Base-by-base conservation (phyloP, 2,113 vertebrate species). In the Eptatretus burgeri region DNA sequence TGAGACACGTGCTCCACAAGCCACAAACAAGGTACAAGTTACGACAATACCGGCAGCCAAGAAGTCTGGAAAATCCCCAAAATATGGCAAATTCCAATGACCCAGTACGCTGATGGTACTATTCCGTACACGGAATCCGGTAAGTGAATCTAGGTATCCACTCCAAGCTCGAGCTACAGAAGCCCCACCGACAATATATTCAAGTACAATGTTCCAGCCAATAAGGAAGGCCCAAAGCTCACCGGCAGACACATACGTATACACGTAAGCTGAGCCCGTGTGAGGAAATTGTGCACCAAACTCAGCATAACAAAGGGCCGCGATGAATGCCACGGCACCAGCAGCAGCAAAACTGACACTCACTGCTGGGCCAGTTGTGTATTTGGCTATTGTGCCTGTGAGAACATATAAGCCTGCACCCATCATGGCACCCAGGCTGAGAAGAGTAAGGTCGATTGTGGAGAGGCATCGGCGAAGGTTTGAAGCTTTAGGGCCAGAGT, bases 161-260 rank as follows among this genome's bases (percentile, higher is more conserved):
- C 88, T 96, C 85, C 91, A 95, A 5, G 87, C 91, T 1, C 84
- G 77, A 49, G 91, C 85, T 65, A 88, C 84, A 0, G 88, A 86
- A 0, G 91, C 91, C 0, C 85, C 86, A 0, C 85, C 87, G 0
- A 94, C 89, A 80, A 93, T 82, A 68, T 91, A 91, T 73, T 93
- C 86, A 64, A 95, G 73, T 64, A 95, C 76, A 53, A 93, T 81
- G 0, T 94, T 93, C 91, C 91, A 96, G 65, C 91, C 86, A 0
- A 96, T 93, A 62, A 96, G 78, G 69, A 95, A 96, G 64, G 91
- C 91, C 88, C 88, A 96, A 63, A 96, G 71, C 69, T 96, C 91
- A 0, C 91, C 91, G 67, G 93, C 76, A 0, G 85, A 91, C 62
- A 96, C 80, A 0, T 94, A 94, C 2, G 91, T 96, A 73, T 93